Evolutionary conservation across 2,888 invertebrate species (phyloP).

Genomic region (Operophtera brumata): DNA sequence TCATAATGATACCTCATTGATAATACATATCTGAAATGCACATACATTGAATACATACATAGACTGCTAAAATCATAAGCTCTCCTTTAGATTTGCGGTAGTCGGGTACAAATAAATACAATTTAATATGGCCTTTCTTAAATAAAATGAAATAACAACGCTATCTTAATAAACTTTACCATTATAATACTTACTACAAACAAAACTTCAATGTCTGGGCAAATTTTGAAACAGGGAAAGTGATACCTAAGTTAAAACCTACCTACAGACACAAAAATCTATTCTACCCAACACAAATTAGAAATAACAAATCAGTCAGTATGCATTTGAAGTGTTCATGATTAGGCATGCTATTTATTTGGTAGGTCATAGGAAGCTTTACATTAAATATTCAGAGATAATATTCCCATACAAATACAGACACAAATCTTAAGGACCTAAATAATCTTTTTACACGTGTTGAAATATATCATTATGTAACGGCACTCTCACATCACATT

Average conservation of each 20-base stretch:
- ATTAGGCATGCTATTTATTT: conserved; percentile 9
- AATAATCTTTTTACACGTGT: not conserved
- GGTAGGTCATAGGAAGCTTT: conserved; percentile 17
- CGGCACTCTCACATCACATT: not conserved
- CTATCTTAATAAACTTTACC: conserved; percentile 30
- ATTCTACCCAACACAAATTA: conserved; percentile 14
- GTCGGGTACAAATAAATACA: conserved; percentile 28
- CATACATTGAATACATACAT: no score
- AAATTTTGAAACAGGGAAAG: conserved; percentile 27
- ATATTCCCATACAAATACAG: conserved; percentile 1
- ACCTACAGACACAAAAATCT: conserved; percentile 10
- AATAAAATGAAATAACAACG: conserved; percentile 33
- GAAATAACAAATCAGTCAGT: conserved; percentile 28
- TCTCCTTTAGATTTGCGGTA: no score
- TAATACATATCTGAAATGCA: no score
- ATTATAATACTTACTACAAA: conserved; percentile 18
- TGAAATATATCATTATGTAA: not conserved
- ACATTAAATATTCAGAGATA: not conserved
- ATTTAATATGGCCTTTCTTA: conserved; percentile 36
- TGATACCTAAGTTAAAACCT: conserved; percentile 19
- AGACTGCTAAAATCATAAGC: no score
- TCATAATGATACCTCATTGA: no score
- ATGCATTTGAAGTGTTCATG: conserved; percentile 21
- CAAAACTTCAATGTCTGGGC: conserved; percentile 25
- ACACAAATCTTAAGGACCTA: conserved; percentile 1